Evolutionary conservation across 2,888 invertebrate species (phyloP).

Genomic region (Terebella lapidaria): DNA sequence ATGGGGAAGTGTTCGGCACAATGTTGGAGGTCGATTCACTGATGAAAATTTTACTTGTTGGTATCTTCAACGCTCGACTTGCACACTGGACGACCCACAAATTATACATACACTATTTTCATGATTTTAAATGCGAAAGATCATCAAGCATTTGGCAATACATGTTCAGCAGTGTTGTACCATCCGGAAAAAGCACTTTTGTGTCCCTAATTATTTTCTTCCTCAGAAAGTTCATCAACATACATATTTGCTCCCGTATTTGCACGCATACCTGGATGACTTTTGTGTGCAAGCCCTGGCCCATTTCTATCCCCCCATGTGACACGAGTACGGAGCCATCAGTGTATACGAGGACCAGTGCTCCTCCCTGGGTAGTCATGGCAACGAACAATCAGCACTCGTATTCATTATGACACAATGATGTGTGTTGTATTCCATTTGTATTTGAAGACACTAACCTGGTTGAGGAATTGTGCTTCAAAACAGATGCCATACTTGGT

Average conservation of each 20-base stretch:
- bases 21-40: constrained; percentile 42
- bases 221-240: too few species aligned
- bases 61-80: constrained; percentile 37
- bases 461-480: constrained; percentile 63
- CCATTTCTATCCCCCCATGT: constrained; percentile 91
- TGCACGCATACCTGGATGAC: constrained; percentile 92
- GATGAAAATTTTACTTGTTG: constrained; percentile 38
- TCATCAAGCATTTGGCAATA: too few species aligned
- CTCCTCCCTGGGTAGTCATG: constrained; percentile 62
- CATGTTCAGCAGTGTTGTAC: too few species aligned
- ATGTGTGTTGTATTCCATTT: too few species aligned
- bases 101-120: too few species aligned
- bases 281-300: constrained; percentile 92
- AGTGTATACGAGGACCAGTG: constrained; percentile 69
- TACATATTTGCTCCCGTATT: too few species aligned
- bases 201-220: too few species aligned
- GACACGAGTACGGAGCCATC: constrained; percentile 78
- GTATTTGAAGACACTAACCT: too few species aligned
- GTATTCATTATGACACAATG: too few species aligned
- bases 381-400: neutral
- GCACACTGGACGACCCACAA: too few species aligned
- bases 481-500: constrained; percentile 83
- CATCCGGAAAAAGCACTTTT: too few species aligned
- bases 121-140: too few species aligned
- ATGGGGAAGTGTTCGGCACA: constrained; percentile 45